These are phyloP conservation scores for Connochaetes taurinus DNA, from an alignment of 2,113 vertebrate genomes.

Conservation along the genomic window DNA sequence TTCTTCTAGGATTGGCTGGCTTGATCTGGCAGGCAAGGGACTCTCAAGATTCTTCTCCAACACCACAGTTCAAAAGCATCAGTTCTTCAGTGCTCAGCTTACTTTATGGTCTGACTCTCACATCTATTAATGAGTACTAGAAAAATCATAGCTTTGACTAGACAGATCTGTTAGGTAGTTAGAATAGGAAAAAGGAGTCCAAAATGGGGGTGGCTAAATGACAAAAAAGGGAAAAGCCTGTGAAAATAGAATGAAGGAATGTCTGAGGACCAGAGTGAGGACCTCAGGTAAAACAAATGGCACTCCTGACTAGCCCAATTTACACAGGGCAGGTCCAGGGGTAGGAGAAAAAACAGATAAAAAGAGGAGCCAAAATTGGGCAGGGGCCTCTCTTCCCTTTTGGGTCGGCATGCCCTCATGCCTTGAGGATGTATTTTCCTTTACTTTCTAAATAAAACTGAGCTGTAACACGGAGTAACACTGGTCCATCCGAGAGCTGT, in stretches of 20 bases:
- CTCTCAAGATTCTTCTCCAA: neutral
- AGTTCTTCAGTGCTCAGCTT: neutral
- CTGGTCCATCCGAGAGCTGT: neutral
- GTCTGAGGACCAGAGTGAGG: neutral
- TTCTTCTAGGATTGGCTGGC: neutral
- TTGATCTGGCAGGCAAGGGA: neutral
- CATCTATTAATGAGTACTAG: neutral
- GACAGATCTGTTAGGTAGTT: neutral
- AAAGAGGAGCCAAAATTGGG: neutral
- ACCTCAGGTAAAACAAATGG: neutral
- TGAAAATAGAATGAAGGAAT: neutral
- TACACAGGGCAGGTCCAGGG: neutral
- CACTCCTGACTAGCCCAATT: neutral
- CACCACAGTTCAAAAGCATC: neutral
- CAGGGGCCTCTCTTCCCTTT: neutral
- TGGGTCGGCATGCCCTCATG: neutral
- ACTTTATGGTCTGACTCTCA: neutral
- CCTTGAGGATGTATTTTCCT: neutral
- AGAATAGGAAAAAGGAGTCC: neutral
- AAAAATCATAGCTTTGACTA: neutral
- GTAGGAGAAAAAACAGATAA: neutral
- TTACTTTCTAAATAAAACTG: neutral
- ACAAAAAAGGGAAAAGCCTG: neutral
- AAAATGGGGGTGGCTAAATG: neutral
- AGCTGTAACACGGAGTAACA: neutral